Evolutionary conservation across 53 echinoderm and acorn worm species (phyloP), one percentile per base, ranked within the genome.

Genomic region (Henricia sp.): DNA sequence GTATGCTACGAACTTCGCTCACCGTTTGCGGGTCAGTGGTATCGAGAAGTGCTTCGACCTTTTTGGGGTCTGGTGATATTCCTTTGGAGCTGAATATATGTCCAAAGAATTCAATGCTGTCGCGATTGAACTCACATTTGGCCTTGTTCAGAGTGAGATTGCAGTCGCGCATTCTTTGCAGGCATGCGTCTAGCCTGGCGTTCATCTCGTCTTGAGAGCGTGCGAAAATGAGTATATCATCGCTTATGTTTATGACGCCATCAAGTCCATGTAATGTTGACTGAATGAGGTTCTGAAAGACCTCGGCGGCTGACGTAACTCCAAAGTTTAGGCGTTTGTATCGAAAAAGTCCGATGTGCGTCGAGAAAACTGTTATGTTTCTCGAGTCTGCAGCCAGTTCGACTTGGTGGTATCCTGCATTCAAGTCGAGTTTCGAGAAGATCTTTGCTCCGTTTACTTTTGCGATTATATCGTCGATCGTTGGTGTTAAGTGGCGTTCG

Each of bases 381-480:
- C 67, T 23, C 6, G 26, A 26, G 34, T 67, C 67, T 67, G 27
- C 26, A 29, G 27, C 4, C 5, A 26, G 67, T 29, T 67, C 67
- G 9, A 93, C 37, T 52, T 93, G 93, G 41, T 93, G 92, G 46
- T 92, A 92, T 0, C 89, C 92, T 1, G 77, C 35, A 14, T 92
- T 89, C 6, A 93, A 67, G 32, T 90, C 90, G 3, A n/a, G n/a
- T n/a, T n/a, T n/a, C n/a, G n/a, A n/a, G n/a, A n/a, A n/a, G 35
- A 63, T 86, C 0, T 77, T 68, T 50, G 52, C 70, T 46, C 48
- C 48, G 20, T 55, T 55, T 5, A 84, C 60, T 42, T 71, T 63
- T 28, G 68, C 55, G 24, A 90, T 56, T 5, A 86, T 78, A 16
- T 90, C 86, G 42, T 90, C 90, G 4, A 90, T 77, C 3, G 90